Evolutionary conservation across 2,888 invertebrate genomes (phyloP).

Genomic region (Toxonevra muliebris): DNA sequence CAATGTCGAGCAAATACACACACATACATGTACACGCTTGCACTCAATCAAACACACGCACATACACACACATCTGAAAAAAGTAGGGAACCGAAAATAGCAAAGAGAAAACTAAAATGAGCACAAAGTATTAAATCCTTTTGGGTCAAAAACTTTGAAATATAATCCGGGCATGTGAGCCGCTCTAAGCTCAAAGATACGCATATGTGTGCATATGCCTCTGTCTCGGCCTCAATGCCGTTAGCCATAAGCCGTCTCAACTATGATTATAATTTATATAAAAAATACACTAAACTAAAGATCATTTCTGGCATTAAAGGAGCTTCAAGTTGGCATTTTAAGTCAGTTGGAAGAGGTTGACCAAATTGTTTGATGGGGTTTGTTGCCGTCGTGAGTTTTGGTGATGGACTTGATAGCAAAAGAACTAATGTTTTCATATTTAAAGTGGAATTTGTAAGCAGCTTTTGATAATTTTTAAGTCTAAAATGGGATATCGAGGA

Average conservation of each 20-base stretch:
- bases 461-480: too few species aligned
- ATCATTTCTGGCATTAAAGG: too few species aligned
- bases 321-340: constrained; percentile 5
- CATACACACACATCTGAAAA: neutral
- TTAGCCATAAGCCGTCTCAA: constrained; percentile 6
- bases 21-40: neutral
- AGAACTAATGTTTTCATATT: too few species aligned
- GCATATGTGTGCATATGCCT: constrained; percentile 5
- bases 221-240: neutral
- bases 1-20: neutral
- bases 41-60: neutral
- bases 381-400: too few species aligned
- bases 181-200: constrained; percentile 16
- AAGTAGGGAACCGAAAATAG: neutral
- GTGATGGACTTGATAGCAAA: too few species aligned
- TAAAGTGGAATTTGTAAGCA: too few species aligned
- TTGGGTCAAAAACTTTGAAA: constrained; percentile 56
- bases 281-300: neutral
- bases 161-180: constrained; percentile 49
- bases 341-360: neutral
- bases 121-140: constrained; percentile 47
- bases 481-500: too few species aligned
- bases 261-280: constrained; percentile 26
- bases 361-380: too few species aligned
- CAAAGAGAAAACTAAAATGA: neutral